These are phyloP conservation scores for Coendou prehensilis DNA, from an alignment of 2,797 vertebrate species.

Conservation along the genomic window DNA sequence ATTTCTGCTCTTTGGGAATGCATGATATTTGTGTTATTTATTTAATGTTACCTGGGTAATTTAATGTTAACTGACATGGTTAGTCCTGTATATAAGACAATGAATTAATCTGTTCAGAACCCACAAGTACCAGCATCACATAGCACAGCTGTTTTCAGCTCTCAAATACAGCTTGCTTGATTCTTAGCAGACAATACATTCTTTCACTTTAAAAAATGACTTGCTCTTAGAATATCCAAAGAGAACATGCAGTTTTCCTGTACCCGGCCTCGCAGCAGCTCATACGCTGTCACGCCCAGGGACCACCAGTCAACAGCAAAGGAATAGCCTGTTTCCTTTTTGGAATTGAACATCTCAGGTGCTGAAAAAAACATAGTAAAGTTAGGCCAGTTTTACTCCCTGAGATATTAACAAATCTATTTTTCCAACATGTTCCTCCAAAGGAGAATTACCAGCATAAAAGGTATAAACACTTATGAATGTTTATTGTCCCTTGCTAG, in stretches of 20 bases:
- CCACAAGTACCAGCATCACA: neutral
- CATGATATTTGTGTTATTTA: slow-evolving; percentile 43
- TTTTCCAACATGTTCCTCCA: neutral
- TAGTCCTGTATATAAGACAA: neutral
- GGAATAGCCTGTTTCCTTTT: slow-evolving; percentile 93
- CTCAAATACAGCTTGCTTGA: neutral
- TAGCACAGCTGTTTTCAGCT: neutral
- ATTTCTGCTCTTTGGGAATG: slow-evolving; percentile 48
- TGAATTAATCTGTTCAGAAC: neutral
- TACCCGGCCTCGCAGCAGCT: slow-evolving; percentile 97
- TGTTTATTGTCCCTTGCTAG: neutral
- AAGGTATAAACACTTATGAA: neutral
- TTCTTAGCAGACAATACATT: neutral
- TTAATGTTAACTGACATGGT: neutral
- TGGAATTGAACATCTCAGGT: slow-evolving; percentile 96
- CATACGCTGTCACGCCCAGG: slow-evolving; percentile 97
- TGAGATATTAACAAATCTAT: neutral
- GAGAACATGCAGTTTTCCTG: neutral
- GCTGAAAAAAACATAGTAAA: slow-evolving; percentile 89
- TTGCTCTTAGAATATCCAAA: neutral
- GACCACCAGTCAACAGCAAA: slow-evolving; percentile 99
- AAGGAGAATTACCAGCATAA: slow-evolving; percentile 9
- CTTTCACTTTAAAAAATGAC: slow-evolving; percentile 25
- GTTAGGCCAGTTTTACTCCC: neutral
- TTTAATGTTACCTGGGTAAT: slow-evolving; percentile 35